Evolutionary conservation across 2,888 invertebrate genomes (phyloP), one percentile per base, ranked within the genome.

Genomic region (Apodemia duryi): DNA sequence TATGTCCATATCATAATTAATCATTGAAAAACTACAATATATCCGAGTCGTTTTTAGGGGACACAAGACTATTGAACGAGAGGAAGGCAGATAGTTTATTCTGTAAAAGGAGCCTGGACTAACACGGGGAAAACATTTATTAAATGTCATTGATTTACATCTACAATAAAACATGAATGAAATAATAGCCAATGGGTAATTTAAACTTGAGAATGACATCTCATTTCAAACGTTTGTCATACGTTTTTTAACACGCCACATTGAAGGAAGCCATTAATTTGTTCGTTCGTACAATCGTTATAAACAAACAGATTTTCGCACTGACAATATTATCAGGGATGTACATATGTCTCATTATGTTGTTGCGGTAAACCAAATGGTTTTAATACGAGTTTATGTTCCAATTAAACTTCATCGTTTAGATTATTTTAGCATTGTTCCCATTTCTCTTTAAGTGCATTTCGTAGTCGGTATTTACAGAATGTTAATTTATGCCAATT

Each of bases 361-460:
- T 77, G 75, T 75, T 78, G 77, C 73, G 78, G 78, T 74, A 77
- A 73, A 73, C 72, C 71, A 73, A 78, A 80, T 76, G 72, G 76
- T 74, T 75, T 76, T 29, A 54, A 76, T 77, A 73, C 74, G 70
- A 78, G 76, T 83, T 81, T 78, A 80, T 79, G 80, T 78, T 77
- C 75, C 79, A 79, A 82, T 85, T 83, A 84, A 86, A 79, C 73
- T 72, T 71, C 69, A 28, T 54, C 52, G 76, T 72, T 75, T 75
- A 76, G 74, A 80, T 77, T 77, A 75, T 74, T 79, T 78, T 79
- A 76, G 74, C 74, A 71, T 74, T 79, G 82, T 75, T 77, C 80
- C 77, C 72, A 76, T 82, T 83, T 78, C 74, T 71, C 69, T 72
- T 72, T 69, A 75, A 71, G 77, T 72, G 78, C 77, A 76, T 78